A percentile compares a stretch with the other conserved stretches of the same genome.
These are phyloP conservation scores for Danio albolineatus DNA, from an alignment of 2,797 vertebrate species.

Conservation along the genomic window DNA sequence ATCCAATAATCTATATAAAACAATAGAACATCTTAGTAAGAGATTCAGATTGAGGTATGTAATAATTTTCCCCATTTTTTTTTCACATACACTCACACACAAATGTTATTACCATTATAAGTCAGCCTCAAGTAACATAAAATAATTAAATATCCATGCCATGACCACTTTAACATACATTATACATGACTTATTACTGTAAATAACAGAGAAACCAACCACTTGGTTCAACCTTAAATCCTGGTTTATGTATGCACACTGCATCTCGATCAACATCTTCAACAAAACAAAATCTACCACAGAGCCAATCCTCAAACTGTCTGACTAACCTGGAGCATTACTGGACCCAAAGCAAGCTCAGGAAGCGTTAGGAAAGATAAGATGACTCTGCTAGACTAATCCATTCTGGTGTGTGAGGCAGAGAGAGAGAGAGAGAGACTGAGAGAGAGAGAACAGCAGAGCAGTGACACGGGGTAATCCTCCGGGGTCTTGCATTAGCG, in stretches of 20 bases:
- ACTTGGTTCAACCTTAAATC: background rate
- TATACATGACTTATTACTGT: background rate
- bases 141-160: too few species aligned
- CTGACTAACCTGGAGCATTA: slow-evolving; percentile 44
- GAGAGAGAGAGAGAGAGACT: background rate
- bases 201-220: background rate
- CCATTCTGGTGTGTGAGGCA: slow-evolving; percentile 73
- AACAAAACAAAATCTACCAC: background rate
- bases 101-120: too few species aligned
- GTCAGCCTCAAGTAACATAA: too few species aligned
- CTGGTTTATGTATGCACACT: background rate
- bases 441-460: slow-evolving; percentile 71
- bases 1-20: too few species aligned
- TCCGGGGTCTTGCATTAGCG: slow-evolving; percentile 84
- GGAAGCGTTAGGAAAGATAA: slow-evolving; percentile 82
- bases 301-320: background rate
- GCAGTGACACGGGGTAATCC: slow-evolving; percentile 82
- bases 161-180: background rate
- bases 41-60: too few species aligned
- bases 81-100: too few species aligned
- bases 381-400: slow-evolving; percentile 79
- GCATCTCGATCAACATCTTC: background rate
- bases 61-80: too few species aligned
- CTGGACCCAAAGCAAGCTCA: slow-evolving; percentile 68
- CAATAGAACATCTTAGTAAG: too few species aligned